Evolutionary conservation across 2,797 vertebrate species (phyloP).

Genomic region (Rhodeus uyekii): DNA sequence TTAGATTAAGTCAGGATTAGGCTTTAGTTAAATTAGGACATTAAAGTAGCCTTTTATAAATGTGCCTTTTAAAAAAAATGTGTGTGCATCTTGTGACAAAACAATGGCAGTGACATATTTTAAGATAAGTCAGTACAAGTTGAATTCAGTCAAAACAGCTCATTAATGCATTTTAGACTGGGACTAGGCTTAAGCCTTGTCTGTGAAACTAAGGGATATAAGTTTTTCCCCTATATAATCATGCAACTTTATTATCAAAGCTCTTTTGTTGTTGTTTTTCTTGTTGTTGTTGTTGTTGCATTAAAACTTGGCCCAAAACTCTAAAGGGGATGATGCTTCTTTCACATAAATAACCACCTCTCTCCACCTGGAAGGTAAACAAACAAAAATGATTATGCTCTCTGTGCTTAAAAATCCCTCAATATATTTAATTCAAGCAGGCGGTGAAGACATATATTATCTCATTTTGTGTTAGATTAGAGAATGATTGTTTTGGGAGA

Average conservation of each 20-base stretch:
- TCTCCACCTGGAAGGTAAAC: constrained; percentile 36
- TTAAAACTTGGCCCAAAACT: constrained; percentile 4
- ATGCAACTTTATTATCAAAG: background rate
- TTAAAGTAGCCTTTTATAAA: background rate
- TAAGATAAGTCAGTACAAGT: background rate
- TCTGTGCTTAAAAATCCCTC: background rate
- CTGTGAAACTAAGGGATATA: background rate
- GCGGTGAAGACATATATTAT: background rate
- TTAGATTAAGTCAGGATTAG: background rate
- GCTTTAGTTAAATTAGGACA: background rate
- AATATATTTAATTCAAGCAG: background rate
- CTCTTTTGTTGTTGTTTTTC: background rate
- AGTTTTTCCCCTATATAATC: background rate
- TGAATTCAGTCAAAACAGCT: background rate
- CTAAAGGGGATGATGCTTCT: background rate
- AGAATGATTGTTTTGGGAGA: constrained; percentile 31
- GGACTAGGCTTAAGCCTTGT: background rate
- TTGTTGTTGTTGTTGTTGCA: background rate
- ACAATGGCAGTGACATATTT: background rate
- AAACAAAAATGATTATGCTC: constrained; percentile 9
- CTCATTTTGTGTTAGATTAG: constrained; percentile 32
- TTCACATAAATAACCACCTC: background rate
- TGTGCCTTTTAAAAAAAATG: background rate
- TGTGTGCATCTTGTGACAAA: background rate
- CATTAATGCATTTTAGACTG: background rate